A percentile compares a stretch with the other conserved stretches of the same genome.
Conservation (phyloP, 92 coral and sea anemone genomes). For the Porites lobata region DNA sequence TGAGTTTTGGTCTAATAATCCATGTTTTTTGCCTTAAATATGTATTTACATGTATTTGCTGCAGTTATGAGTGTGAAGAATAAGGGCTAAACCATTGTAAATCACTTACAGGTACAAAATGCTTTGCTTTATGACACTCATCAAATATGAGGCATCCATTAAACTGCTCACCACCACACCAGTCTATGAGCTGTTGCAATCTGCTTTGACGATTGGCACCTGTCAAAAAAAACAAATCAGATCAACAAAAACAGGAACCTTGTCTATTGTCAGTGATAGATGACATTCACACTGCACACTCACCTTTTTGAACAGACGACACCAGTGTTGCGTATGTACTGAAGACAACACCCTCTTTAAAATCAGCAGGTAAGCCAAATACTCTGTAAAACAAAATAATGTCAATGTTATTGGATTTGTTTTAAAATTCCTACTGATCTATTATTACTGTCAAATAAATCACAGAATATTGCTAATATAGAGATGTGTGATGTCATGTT, state of each 20-base stretch:
- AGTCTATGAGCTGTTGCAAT: constrained; percentile 94
- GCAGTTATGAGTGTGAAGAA: background rate
- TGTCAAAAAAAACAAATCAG: background rate
- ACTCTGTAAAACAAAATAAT: constrained; percentile 68
- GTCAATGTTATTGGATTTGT: background rate
- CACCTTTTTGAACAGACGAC: constrained; percentile 89
- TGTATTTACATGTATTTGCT: background rate
- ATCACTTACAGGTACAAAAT: constrained; percentile 94
- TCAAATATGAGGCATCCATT: constrained; percentile 98
- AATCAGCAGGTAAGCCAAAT: constrained; percentile 94
- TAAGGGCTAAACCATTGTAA: background rate
- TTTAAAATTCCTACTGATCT: too few species aligned
- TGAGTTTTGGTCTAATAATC: too few species aligned
- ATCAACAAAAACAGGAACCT: too few species aligned
- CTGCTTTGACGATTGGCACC: constrained; percentile 81
- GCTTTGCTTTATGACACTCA: constrained; percentile 98
- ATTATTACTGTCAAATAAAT: too few species aligned
- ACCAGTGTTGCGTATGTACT: constrained; percentile 97
- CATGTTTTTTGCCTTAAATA: too few species aligned
- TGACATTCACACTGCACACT: background rate
- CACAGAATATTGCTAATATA: too few species aligned
- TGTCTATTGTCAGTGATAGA: too few species aligned
- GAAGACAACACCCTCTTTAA: constrained; percentile 95
- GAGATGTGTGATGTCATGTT: too few species aligned
- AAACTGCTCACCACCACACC: constrained; percentile 97